Percentiles rank a stretch among this genome's conserved stretches.
These are phyloP conservation scores for Maniola jurtina DNA, from an alignment of 1,140 invertebrate species.

Conservation along the genomic window DNA sequence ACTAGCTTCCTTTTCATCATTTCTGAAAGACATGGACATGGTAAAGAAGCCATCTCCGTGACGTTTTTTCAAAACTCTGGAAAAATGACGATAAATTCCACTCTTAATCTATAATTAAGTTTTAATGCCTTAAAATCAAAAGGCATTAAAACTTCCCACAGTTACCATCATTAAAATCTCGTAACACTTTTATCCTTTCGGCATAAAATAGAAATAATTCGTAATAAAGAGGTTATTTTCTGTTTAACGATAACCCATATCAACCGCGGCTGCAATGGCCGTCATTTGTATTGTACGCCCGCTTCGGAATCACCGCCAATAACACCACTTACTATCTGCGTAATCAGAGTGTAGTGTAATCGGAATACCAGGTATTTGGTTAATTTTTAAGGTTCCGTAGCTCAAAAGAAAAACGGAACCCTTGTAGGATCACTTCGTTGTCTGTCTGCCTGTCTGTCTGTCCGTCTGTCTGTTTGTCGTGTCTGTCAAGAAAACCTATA, in stretches of 20 bases:
- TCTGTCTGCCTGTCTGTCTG: too few relatives aligned
- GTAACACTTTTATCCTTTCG: constrained; percentile 23
- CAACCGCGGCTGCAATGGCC: neutral
- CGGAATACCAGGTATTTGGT: neutral
- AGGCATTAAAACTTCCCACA: neutral
- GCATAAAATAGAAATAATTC: constrained; percentile 22
- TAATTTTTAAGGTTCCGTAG: neutral
- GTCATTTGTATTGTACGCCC: constrained; percentile 1
- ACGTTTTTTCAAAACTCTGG: too few relatives aligned
- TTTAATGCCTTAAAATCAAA: too few relatives aligned
- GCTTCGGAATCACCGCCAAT: constrained; percentile 5
- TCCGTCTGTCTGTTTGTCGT: neutral
- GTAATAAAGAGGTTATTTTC: constrained; percentile 9
- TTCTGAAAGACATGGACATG: too few relatives aligned
- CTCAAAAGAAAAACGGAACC: too few relatives aligned
- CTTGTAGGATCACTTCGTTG: too few relatives aligned
- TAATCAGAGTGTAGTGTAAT: constrained; percentile 7
- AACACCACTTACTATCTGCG: constrained; percentile 6
- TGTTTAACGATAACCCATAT: constrained; percentile 14
- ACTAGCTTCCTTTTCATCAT: too few relatives aligned
- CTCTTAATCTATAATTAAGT: too few relatives aligned
- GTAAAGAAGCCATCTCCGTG: too few relatives aligned
- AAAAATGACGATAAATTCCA: too few relatives aligned
- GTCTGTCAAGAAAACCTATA: too few relatives aligned
- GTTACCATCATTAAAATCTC: neutral